Percentiles rank a stretch among this genome's conserved stretches.
These are phyloP conservation scores for Tinamus guttatus DNA, from an alignment of 2,113 vertebrate genomes.

Conservation along the genomic window DNA sequence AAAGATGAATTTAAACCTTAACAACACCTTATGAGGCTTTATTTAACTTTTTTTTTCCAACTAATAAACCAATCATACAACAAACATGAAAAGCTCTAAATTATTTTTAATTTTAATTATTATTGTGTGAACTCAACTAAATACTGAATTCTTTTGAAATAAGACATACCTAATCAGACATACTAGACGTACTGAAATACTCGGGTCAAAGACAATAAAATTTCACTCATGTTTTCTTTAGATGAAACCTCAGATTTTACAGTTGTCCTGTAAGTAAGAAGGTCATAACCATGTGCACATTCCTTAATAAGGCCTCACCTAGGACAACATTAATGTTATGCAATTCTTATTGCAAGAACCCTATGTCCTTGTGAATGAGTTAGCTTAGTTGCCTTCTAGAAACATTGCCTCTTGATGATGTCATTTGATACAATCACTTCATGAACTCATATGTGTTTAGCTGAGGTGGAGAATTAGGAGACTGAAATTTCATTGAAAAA, in stretches of 20 bases:
- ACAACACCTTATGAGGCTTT: background rate
- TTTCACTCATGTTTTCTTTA: background rate
- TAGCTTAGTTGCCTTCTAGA: background rate
- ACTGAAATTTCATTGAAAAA: background rate
- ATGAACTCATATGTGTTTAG: background rate
- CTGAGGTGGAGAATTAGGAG: rapidly evolving
- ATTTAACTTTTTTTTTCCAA: background rate
- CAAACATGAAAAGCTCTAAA: background rate
- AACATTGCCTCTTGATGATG: background rate
- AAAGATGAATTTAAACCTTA: background rate
- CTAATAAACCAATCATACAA: background rate
- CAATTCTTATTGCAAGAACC: background rate
- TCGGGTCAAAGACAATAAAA: background rate
- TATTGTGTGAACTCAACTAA: background rate
- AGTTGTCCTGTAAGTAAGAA: background rate
- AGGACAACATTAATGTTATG: background rate
- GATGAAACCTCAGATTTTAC: background rate
- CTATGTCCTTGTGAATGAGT: background rate
- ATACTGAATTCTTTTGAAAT: background rate
- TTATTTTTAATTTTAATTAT: background rate
- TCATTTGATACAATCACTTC: background rate
- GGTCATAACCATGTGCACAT: background rate
- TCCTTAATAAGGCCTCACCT: background rate
- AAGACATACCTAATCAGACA: background rate
- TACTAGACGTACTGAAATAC: background rate